Conservation (phyloP, 2,113 vertebrate genomes). For the Python bivittatus region DNA sequence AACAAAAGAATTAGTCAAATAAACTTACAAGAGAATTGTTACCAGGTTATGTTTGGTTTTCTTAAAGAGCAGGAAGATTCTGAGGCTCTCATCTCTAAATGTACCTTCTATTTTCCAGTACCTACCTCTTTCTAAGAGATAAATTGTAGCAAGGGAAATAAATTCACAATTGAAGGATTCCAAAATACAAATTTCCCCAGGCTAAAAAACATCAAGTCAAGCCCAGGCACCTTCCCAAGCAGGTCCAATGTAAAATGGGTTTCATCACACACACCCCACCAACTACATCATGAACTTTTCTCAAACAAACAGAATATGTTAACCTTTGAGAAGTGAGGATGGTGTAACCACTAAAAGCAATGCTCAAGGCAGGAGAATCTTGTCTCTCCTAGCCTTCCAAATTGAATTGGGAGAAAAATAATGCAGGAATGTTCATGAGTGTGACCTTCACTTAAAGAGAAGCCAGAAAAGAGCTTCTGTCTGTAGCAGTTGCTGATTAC, state of each 20-base stretch:
- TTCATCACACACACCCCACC: background rate
- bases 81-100: slow-evolving; percentile 29
- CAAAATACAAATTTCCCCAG: background rate
- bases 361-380: background rate
- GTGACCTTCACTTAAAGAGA: background rate
- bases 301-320: background rate
- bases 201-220: background rate
- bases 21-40: slow-evolving; percentile 67
- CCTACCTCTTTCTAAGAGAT: background rate
- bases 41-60: slow-evolving; percentile 45
- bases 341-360: background rate
- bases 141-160: slow-evolving; percentile 49
- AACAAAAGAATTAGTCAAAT: slow-evolving; percentile 83
- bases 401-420: background rate
- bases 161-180: background rate
- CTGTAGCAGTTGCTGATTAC: background rate
- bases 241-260: background rate
- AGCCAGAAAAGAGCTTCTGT: background rate
- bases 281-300: background rate
- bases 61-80: slow-evolving; percentile 47
- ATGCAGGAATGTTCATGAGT: background rate
- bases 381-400: background rate
- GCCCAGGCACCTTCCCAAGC: background rate
- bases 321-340: background rate
- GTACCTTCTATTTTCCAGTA: background rate